Evolutionary conservation across 2,797 vertebrate species (phyloP).

Genomic region (Pseudochirops corinnae): DNA sequence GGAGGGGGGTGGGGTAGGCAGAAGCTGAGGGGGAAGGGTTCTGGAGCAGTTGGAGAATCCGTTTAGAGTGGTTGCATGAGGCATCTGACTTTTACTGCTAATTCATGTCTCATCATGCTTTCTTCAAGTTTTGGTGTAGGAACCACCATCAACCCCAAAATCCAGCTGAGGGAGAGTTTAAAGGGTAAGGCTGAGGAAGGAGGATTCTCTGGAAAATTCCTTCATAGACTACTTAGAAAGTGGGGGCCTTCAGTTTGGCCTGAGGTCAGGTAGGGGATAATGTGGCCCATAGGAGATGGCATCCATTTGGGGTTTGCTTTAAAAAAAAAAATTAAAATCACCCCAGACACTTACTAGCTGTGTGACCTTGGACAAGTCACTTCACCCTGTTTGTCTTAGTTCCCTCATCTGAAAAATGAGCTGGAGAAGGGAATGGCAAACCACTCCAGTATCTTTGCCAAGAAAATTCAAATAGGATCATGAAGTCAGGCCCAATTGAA

Average conservation of each 20-base stretch:
- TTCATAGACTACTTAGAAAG: not conserved
- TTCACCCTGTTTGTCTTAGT: not conserved
- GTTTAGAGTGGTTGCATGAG: not conserved
- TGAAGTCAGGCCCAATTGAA: not conserved
- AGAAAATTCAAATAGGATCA: not conserved
- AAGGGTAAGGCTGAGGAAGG: not conserved
- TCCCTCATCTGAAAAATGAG: not conserved
- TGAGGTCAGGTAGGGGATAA: not conserved
- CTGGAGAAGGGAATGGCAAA: not conserved
- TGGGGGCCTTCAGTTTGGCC: not conserved
- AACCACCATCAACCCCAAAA: fast-evolving
- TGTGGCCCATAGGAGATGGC: not conserved
- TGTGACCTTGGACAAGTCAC: not conserved
- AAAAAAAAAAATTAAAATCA: not conserved
- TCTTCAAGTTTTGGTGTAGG: not conserved
- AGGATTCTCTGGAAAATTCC: not conserved
- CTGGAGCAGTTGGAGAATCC: not conserved
- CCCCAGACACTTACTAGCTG: not conserved
- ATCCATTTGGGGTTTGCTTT: not conserved
- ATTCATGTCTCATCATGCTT: not conserved
- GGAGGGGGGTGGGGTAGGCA: not conserved
- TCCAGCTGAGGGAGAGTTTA: not conserved
- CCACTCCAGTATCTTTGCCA: not conserved
- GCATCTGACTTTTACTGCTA: not conserved
- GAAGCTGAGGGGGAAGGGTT: not conserved